phyloP scores from a whole-genome alignment of 2,797 vertebrate species.

The Microctenopoma lineatum region DNA sequence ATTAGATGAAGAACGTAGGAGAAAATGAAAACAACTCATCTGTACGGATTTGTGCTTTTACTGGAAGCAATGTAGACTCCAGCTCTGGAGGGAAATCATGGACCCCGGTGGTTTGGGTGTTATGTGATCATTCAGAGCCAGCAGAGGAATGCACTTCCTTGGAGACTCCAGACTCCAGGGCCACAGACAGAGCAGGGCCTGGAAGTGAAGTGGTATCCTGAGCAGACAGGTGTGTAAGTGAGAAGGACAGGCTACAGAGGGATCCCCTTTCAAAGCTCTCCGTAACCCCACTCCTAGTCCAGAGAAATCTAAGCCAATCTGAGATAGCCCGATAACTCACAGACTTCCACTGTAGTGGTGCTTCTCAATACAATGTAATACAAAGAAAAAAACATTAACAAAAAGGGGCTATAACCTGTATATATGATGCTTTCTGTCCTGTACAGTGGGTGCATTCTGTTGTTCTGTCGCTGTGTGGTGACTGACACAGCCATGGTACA shows the following conservation, averaged over 20 bases:
- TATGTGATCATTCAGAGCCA: slow-evolving; percentile 74
- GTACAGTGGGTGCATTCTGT: not conserved
- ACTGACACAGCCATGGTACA: slow-evolving; percentile 40
- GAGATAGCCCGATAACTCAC: slow-evolving; percentile 78
- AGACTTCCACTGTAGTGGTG: slow-evolving; percentile 39
- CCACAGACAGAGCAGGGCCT: slow-evolving; percentile 71
- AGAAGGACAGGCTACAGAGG: slow-evolving; percentile 49
- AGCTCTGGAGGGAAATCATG: slow-evolving; percentile 41
- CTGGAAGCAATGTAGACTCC: slow-evolving; percentile 47
- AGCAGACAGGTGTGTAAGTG: slow-evolving; percentile 79
- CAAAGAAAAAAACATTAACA: not conserved
- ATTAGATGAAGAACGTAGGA: slow-evolving; percentile 28
- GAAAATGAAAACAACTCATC: slow-evolving; percentile 2
- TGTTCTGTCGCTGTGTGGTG: slow-evolving; percentile 3
- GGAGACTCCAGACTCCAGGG: slow-evolving; percentile 73
- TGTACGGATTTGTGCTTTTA: slow-evolving; percentile 7
- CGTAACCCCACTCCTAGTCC: slow-evolving; percentile 56
- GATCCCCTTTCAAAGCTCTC: slow-evolving; percentile 81
- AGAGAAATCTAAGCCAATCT: slow-evolving; percentile 77
- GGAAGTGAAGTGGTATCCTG: slow-evolving; percentile 69
- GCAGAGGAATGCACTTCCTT: slow-evolving; percentile 80
- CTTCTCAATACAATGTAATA: slow-evolving; percentile 26
- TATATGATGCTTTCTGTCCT: not conserved
- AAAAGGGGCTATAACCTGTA: slow-evolving; percentile 1
- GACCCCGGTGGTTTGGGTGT: slow-evolving; percentile 59